Evolutionary conservation across 1,140 invertebrate genomes (phyloP), one percentile per base, ranked within the genome.

Genomic region (Drosophila aff.): DNA sequence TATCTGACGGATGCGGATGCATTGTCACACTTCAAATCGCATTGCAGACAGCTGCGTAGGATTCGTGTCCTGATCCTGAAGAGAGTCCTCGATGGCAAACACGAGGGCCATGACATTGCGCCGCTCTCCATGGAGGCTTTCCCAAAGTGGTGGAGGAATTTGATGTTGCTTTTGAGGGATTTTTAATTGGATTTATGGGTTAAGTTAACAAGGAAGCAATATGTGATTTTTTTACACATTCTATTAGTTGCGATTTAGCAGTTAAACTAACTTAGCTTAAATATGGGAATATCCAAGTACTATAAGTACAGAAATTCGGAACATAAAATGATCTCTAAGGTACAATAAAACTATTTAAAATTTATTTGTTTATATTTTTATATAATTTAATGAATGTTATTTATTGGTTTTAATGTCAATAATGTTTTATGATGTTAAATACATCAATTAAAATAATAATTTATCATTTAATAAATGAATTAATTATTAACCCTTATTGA

Each of bases 21-120:
- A 81, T 84, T 87, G 85, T 89, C 85, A 84, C 84, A 89, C 85
- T 89, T 83, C 81, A 89, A 67, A 63, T 67, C 52, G 49, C 41
- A 49, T 36, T 31, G 23, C 63, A 23, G 18, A 31, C 40, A 79
- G 81, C 81, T 82, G 81, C 74, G n/a, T 23, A 9, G 16, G 40
- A 55, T 61, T 31, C 50, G 33, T 21, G 15, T 49, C 11, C 11
- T 26, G 31, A 67, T 52, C 44, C 41, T 69, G 46, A 18, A 16
- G 33, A 68, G 64, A 57, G 64, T 57, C 33, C 65, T 71, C 40
- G 49, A 71, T 71, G 10, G 63, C 63, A 18, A 43, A 64, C 55
- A 60, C 63, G 16, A 68, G 59, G 36, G 26, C 49, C 64, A 64
- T 64, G 36, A 55, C 47, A 49, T 55, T 16, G 43, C 23, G 4